Evolutionary conservation across 2,888 invertebrate species (phyloP), one percentile per base, ranked within the genome.

Genomic region (Spilarctia lutea): DNA sequence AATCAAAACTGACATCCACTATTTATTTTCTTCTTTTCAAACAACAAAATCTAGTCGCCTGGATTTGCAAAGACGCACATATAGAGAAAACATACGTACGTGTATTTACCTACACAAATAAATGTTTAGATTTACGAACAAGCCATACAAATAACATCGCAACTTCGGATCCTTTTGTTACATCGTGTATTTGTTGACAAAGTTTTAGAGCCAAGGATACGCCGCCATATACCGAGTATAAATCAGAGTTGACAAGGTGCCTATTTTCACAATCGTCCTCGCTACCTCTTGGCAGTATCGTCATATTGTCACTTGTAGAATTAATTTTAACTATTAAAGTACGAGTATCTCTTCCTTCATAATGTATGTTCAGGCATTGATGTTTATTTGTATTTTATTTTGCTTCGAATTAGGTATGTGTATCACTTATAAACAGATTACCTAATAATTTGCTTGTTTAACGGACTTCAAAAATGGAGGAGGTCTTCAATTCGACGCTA

Each of bases 251-350:
- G 88, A 89, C 86, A 86, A 85, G 82, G 86, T 87, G 83, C 84
- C 86, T 85, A 86, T 88, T 90, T 92, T 87, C 90, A 87, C 89
- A 90, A 88, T 82, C 84, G 85, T 87, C 84, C 84, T 85, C 86
- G 83, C 82, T 77, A 81, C 30, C 35, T 33, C 78, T 77, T 77
- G 82, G 45, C 13, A 20, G 24, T 39, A 24, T 45, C 20, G 24
- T 71, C 45, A 45, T 48, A 42, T 63, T 70, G 30, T 56, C 56
- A 56, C 69, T 3, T 6, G 16, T 35, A 1, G 56, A 52, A 52
- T n/a, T 52, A 24, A 48, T 18, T 33, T 68, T 35, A n/a, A 33
- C 24, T 39, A 56, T 56, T 24, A 24, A 20, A 52, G 52, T n/a
- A n/a, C n/a, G n/a, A n/a, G n/a, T 24, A 30, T 18, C 10, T 48